phyloP scores from a whole-genome alignment of 2,113 vertebrate genomes.

The Halichoerus grypus region DNA sequence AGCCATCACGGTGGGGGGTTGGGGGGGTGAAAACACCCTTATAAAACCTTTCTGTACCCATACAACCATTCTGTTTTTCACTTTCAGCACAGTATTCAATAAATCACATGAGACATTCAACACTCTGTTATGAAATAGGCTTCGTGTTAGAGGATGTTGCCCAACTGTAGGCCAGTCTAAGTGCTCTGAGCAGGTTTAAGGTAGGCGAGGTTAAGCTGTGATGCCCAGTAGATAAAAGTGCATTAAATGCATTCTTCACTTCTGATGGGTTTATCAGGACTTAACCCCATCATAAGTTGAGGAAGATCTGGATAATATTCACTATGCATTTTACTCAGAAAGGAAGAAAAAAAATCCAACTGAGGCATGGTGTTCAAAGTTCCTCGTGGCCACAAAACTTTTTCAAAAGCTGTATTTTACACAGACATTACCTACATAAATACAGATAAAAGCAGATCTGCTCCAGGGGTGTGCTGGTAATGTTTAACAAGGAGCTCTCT shows the following conservation, averaged over 20 bases:
- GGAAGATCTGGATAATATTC: background rate
- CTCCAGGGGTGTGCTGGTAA: background rate
- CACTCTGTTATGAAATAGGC: background rate
- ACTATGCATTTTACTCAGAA: background rate
- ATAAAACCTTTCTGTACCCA: background rate
- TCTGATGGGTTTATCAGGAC: background rate
- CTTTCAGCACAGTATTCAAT: background rate
- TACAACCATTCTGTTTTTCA: background rate
- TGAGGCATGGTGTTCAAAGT: conserved; percentile 12
- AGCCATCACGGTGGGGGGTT: background rate
- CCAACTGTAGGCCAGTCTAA: background rate
- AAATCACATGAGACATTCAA: background rate
- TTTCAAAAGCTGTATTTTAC: background rate
- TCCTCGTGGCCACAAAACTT: background rate
- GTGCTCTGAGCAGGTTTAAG: background rate
- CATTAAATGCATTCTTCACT: background rate
- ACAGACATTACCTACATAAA: conserved; percentile 3
- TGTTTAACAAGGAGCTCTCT: background rate
- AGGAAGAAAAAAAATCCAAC: background rate
- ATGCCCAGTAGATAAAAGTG: background rate
- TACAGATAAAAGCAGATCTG: conserved; percentile 12
- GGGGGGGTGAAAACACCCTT: no score
- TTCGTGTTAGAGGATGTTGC: background rate
- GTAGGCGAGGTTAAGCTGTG: background rate
- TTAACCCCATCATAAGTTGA: no score